phyloP scores from a whole-genome alignment of 2,888 invertebrate species.

The Argyresthia albistria region DNA sequence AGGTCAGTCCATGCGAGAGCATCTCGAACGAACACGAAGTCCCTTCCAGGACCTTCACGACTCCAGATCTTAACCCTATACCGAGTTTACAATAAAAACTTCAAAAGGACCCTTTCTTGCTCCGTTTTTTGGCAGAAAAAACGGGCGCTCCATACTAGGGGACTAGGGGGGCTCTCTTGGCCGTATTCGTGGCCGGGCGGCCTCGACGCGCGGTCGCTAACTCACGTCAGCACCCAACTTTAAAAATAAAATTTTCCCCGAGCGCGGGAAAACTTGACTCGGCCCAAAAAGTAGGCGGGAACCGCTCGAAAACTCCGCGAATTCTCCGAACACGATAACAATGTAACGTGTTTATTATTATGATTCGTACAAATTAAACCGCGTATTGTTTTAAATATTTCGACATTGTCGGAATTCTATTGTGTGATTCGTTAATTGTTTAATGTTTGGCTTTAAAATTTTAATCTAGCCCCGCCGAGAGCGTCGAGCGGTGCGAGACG shows the following conservation, averaged over 20 bases:
- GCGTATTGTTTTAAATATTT: constrained; percentile 59
- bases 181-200: constrained; percentile 59
- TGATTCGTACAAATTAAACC: constrained; percentile 52
- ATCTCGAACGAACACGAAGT: too few species aligned
- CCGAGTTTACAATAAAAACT: too few species aligned
- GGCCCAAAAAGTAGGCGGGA: constrained; percentile 18
- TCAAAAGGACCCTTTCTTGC: constrained; percentile 42
- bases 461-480: constrained; percentile 37
- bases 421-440: constrained; percentile 56
- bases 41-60: too few species aligned
- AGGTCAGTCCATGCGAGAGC: too few species aligned
- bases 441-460: constrained; percentile 40
- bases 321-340: constrained; percentile 26
- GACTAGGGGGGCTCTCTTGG: constrained; percentile 24
- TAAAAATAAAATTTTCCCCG: constrained; percentile 33
- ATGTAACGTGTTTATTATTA: constrained; percentile 54
- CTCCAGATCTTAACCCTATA: too few species aligned
- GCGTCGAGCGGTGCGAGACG: constrained; percentile 17
- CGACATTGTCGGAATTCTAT: constrained; percentile 58
- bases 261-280: constrained; percentile 60
- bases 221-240: constrained; percentile 23
- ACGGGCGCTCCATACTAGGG: constrained; percentile 31
- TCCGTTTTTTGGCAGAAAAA: constrained; percentile 60
- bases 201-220: constrained; percentile 57
- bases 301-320: constrained; percentile 13